A percentile compares a stretch with the other conserved stretches of the same genome.
Evolutionary conservation across 2,888 invertebrate genomes (phyloP).

Genomic region (Pandemis cinnamomeana): DNA sequence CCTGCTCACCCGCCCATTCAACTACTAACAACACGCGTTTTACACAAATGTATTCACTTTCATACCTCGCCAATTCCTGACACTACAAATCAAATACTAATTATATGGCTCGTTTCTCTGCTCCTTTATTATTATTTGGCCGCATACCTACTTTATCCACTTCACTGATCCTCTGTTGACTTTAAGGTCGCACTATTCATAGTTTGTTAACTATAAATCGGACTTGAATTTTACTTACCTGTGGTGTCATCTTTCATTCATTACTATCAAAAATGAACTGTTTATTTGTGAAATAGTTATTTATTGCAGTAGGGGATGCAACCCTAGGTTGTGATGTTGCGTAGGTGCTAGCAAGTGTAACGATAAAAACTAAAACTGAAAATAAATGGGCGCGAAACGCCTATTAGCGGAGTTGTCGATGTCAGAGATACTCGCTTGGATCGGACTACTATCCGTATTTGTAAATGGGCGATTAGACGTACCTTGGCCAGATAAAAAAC

Average conservation of each 20-base stretch:
- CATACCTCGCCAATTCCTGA: constrained; percentile 21
- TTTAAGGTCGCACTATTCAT: constrained; percentile 12
- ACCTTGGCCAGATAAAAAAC: constrained; percentile 54
- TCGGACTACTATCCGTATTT: constrained; percentile 66
- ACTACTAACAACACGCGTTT: constrained; percentile 12
- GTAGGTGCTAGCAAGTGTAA: constrained; percentile 70
- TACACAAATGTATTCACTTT: constrained; percentile 14
- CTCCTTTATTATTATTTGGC: constrained; percentile 29
- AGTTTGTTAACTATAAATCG: neutral
- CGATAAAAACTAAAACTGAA: constrained; percentile 75
- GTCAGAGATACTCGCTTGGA: constrained; percentile 58
- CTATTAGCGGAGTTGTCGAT: constrained; percentile 63
- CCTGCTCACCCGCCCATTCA: constrained; percentile 8
- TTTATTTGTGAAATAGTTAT: neutral
- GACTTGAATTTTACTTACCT: neutral
- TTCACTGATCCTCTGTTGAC: constrained; percentile 16
- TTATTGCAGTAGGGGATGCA: constrained; percentile 44
- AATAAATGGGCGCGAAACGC: constrained; percentile 72
- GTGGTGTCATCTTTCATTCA: neutral
- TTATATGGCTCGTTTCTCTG: constrained; percentile 17
- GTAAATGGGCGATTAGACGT: constrained; percentile 66
- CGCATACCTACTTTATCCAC: constrained; percentile 21
- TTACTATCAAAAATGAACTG: neutral
- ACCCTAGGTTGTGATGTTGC: constrained; percentile 64
- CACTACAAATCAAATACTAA: constrained; percentile 37